A percentile compares a stretch with the other conserved stretches of the same genome.
phyloP scores from a whole-genome alignment of 2,113 vertebrate genomes.

The Raja brachyura region DNA sequence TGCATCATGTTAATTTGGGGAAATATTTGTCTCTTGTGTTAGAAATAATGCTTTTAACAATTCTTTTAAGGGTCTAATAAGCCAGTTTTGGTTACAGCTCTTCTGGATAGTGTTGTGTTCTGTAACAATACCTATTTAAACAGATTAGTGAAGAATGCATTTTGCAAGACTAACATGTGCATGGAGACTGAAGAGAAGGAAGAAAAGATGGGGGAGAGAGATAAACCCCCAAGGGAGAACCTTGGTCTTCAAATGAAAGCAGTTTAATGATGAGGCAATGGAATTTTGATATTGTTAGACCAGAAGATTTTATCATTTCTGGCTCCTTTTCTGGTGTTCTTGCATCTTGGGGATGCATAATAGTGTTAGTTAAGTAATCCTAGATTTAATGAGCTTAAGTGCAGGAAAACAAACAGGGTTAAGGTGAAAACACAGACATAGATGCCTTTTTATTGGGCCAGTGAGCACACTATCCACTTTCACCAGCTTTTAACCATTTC shows the following conservation, averaged over 20 bases:
- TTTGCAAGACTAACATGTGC: conserved; percentile 61
- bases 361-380: conserved; percentile 86
- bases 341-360: conserved; percentile 91
- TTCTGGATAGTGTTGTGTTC: conserved; percentile 62
- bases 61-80: conserved; percentile 65
- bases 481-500: not conserved
- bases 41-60: conserved; percentile 70
- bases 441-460: conserved; percentile 41
- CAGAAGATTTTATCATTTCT: conserved; percentile 78
- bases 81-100: conserved; percentile 71
- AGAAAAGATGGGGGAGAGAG: conserved; percentile 62
- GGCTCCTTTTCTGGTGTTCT: conserved; percentile 70
- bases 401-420: conserved; percentile 80
- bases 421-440: conserved; percentile 51
- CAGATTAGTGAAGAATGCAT: conserved; percentile 72
- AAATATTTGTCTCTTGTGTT: conserved; percentile 66
- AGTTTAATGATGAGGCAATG: conserved; percentile 80
- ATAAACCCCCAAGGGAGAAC: conserved; percentile 59
- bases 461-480: conserved; percentile 43
- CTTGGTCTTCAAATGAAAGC: conserved; percentile 72
- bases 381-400: conserved; percentile 85
- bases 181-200: conserved; percentile 62
- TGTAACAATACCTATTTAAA: conserved; percentile 76
- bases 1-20: conserved; percentile 78
- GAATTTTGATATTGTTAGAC: conserved; percentile 71